phyloP scores from a whole-genome alignment of 2,113 vertebrate genomes.

The Vireo altiloquus region DNA sequence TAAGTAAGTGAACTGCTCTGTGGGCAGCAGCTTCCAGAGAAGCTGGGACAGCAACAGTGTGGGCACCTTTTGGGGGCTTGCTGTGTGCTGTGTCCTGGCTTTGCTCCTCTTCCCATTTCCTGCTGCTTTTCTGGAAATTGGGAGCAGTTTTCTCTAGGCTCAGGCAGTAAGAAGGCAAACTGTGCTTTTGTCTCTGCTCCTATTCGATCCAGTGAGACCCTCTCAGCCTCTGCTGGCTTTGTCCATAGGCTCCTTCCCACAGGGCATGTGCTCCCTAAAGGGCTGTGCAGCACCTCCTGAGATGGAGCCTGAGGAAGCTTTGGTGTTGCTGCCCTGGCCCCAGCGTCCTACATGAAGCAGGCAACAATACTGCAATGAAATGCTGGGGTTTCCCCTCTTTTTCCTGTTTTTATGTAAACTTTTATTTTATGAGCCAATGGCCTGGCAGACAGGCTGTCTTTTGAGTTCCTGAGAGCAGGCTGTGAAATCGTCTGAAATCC shows the following conservation, averaged over 20 bases:
- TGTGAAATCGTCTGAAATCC: background rate
- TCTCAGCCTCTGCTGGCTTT: background rate
- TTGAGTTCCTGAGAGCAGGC: background rate
- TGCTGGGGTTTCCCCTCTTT: background rate
- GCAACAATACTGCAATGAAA: background rate
- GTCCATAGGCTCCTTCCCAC: rapidly evolving
- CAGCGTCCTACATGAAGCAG: rapidly evolving
- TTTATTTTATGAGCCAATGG: background rate
- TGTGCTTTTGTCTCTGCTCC: background rate
- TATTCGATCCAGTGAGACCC: background rate
- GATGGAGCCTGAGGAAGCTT: background rate
- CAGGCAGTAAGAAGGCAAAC: background rate
- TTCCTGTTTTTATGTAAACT: background rate
- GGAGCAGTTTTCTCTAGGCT: background rate
- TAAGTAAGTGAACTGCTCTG: background rate
- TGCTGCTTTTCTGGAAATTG: background rate
- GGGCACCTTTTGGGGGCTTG: background rate
- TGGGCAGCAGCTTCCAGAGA: background rate
- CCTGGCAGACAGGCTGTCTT: background rate
- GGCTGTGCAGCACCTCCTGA: background rate
- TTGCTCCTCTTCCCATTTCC: background rate
- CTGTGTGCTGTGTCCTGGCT: background rate
- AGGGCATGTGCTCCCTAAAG: background rate
- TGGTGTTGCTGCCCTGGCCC: background rate
- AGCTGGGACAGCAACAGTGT: background rate